A percentile compares a stretch with the other conserved stretches of the same genome.
These are phyloP conservation scores for Neoascia interrupta DNA, from an alignment of 2,888 invertebrate species.

Conservation along the genomic window DNA sequence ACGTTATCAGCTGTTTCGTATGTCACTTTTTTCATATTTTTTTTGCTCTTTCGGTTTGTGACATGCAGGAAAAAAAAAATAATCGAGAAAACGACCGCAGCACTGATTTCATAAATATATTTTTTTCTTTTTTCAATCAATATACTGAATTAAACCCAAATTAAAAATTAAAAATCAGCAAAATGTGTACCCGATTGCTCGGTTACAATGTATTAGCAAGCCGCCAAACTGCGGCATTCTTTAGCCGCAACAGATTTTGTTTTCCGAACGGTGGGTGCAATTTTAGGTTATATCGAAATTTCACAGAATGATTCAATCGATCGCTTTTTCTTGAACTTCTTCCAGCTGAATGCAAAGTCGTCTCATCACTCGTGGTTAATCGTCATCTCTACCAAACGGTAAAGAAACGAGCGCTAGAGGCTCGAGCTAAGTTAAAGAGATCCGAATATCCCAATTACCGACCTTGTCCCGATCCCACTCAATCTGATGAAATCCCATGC, in stretches of 20 bases:
- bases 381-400: slow-evolving; percentile 76
- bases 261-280: slow-evolving; percentile 26
- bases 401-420: slow-evolving; percentile 77
- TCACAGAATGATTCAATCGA: slow-evolving; percentile 37
- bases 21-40: neutral
- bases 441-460: slow-evolving; percentile 74
- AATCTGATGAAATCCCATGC: neutral
- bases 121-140: slow-evolving; percentile 38
- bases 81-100: slow-evolving; percentile 21
- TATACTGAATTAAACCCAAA: slow-evolving; percentile 33
- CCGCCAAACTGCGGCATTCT: slow-evolving; percentile 36
- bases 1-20: slow-evolving; percentile 30
- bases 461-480: slow-evolving; percentile 66
- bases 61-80: slow-evolving; percentile 40
- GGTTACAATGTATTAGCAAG: slow-evolving; percentile 31
- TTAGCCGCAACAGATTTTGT: slow-evolving; percentile 21
- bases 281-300: slow-evolving; percentile 53
- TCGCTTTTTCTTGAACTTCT: neutral
- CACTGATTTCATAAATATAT: slow-evolving; percentile 34
- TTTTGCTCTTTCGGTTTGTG: slow-evolving; percentile 26
- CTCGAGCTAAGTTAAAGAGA: slow-evolving; percentile 75
- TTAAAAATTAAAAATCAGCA: slow-evolving; percentile 39
- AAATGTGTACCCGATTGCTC: slow-evolving; percentile 39
- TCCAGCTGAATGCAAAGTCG: slow-evolving; percentile 38
- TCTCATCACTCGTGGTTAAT: slow-evolving; percentile 13